Conservation (phyloP, 1,140 invertebrate genomes). For the Contarinia nasturtii region DNA sequence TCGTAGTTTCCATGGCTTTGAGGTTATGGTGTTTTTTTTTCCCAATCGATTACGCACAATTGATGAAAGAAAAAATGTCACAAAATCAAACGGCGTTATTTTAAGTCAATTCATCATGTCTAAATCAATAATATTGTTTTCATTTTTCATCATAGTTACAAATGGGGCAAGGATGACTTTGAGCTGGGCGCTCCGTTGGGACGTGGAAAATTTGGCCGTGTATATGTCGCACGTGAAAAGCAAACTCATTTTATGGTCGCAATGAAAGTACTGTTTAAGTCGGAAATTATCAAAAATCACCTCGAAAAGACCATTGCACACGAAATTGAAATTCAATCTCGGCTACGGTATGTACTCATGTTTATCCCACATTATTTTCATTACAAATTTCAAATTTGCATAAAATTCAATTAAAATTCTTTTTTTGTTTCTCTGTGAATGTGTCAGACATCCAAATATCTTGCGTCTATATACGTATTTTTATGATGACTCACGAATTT, state of each 20-base stretch:
- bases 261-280: constrained; percentile 78
- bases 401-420: not conserved
- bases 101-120: too few species aligned
- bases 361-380: not conserved
- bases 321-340: constrained; percentile 93
- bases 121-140: too few species aligned
- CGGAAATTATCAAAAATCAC: constrained; percentile 51
- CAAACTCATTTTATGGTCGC: constrained; percentile 71
- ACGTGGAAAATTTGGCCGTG: constrained; percentile 80
- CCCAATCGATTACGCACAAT: too few species aligned
- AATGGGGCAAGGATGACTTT: constrained; percentile 61
- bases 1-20: too few species aligned
- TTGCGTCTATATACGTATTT: constrained; percentile 80
- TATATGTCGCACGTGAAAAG: constrained; percentile 77
- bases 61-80: too few species aligned
- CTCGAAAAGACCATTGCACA: constrained; percentile 69
- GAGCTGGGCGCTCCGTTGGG: constrained; percentile 69
- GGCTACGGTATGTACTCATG: constrained; percentile 41
- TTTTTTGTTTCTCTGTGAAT: too few species aligned
- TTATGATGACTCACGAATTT: constrained; percentile 73
- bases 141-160: constrained; percentile 29
- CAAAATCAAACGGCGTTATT: too few species aligned
- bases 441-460: constrained; percentile 71
- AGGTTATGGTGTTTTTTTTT: too few species aligned
- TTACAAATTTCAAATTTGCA: too few species aligned